Evolutionary conservation across 2,797 vertebrate genomes (phyloP).

Genomic region (Thaleichthys pacificus): DNA sequence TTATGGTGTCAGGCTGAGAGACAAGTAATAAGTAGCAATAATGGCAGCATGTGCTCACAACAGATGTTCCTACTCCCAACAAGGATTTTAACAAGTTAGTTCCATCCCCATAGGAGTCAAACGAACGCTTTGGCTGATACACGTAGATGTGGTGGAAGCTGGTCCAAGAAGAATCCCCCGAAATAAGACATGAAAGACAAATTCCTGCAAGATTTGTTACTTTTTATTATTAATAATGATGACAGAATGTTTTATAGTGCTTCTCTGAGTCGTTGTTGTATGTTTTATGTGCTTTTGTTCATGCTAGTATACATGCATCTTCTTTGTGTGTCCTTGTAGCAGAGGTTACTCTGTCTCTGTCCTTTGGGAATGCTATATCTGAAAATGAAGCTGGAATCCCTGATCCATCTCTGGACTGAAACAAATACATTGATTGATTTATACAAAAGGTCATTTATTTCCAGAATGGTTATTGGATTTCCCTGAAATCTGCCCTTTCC

Average conservation of each 20-base stretch:
- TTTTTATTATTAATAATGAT: background rate
- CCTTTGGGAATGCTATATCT: conserved; percentile 30
- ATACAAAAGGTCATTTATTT: conserved; percentile 53
- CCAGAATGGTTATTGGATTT: conserved; percentile 42
- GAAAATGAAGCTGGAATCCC: conserved; percentile 38
- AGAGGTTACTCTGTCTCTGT: conserved; percentile 22
- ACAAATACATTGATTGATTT: conserved; percentile 31
- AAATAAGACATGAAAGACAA: background rate
- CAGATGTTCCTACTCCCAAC: conserved; percentile 35
- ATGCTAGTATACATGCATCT: background rate
- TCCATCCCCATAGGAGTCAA: conserved; percentile 41
- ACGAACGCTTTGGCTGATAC: conserved; percentile 50
- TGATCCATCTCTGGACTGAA: conserved; percentile 22
- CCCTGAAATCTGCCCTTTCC: conserved; percentile 38
- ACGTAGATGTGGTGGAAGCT: conserved; percentile 8
- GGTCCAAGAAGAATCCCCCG: conserved; percentile 2
- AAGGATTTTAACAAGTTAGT: conserved; percentile 45
- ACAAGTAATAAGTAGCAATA: conserved; percentile 25
- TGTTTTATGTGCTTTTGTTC: background rate
- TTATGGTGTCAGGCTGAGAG: conserved; percentile 24
- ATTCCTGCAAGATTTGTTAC: background rate
- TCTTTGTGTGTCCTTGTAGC: background rate
- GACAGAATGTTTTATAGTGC: background rate
- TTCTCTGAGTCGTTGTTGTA: background rate
- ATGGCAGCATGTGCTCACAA: conserved; percentile 29